Evolutionary conservation across 2,113 vertebrate genomes (phyloP).

Genomic region (Recurvirostra avosetta): DNA sequence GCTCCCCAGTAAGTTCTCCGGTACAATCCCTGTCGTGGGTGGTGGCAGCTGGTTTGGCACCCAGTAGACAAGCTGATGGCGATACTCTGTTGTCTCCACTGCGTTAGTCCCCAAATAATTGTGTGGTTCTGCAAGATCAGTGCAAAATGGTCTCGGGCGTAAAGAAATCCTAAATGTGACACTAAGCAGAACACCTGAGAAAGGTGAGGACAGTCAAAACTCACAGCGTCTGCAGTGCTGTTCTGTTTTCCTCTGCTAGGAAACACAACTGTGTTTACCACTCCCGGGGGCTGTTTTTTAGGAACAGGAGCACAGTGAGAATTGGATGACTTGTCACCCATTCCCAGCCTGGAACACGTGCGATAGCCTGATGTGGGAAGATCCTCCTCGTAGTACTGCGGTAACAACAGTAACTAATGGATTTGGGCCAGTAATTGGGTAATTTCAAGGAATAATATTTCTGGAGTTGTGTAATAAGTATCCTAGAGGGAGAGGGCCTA

Average conservation of each 20-base stretch:
- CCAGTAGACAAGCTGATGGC: too few species aligned
- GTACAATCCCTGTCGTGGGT: too few species aligned
- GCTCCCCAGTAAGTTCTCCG: too few species aligned
- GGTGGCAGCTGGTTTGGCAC: too few species aligned
- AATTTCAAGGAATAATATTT: background rate
- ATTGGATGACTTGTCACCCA: background rate
- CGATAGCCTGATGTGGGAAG: background rate
- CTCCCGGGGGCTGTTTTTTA: background rate
- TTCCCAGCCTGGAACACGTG: background rate
- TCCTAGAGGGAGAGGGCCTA: background rate
- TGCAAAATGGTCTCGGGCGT: rapidly evolving
- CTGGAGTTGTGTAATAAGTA: background rate
- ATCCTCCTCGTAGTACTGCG: background rate
- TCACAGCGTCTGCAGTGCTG: background rate
- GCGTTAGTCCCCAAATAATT: slow-evolving; percentile 67
- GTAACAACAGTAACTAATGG: background rate
- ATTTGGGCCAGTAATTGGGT: background rate
- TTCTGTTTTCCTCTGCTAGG: background rate
- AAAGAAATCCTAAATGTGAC: background rate
- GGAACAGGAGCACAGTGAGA: background rate
- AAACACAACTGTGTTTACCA: too few species aligned
- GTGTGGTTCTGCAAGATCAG: slow-evolving; percentile 65
- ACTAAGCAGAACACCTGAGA: background rate
- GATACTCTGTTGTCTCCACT: slow-evolving; percentile 57
- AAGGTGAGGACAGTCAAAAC: background rate